These are phyloP conservation scores for Phaethornis superciliosus DNA, from an alignment of 2,113 vertebrate species.

Conservation along the genomic window DNA sequence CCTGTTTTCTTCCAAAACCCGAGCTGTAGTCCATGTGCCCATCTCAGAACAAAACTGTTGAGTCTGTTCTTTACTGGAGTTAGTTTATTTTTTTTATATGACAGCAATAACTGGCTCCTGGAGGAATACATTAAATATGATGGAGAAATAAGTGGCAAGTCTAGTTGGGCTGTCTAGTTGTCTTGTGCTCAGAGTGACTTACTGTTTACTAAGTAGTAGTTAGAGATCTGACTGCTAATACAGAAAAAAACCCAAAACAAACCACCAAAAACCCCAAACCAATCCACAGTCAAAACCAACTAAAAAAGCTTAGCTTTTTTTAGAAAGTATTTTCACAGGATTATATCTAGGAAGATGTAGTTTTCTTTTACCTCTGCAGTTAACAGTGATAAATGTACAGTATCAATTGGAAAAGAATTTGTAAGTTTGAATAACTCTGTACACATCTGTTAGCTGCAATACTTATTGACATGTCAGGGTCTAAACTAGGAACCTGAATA, in stretches of 20 bases:
- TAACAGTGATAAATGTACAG: not conserved
- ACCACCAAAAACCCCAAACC: not conserved
- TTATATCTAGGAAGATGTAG: not conserved
- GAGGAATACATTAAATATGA: not conserved
- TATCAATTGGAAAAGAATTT: not conserved
- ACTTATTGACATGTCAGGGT: not conserved
- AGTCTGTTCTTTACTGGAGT: not conserved
- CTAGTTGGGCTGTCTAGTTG: not conserved
- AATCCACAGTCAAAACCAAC: not conserved
- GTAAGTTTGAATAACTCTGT: not conserved
- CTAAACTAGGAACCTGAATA: not conserved
- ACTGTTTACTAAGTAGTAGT: not conserved
- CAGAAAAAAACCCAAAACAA: not conserved
- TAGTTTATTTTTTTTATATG: not conserved
- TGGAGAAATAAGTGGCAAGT: not conserved
- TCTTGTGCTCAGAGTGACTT: not conserved
- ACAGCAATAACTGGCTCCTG: not conserved
- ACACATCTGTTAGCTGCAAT: not conserved
- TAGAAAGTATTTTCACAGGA: not conserved
- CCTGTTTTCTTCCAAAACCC: not conserved
- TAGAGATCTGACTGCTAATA: not conserved
- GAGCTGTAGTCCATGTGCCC: not conserved
- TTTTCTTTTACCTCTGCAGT: not conserved
- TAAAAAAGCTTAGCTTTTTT: accelerated
- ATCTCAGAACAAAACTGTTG: not conserved